Conservation (phyloP, 2,113 vertebrate genomes). For the Hippolais icterina region DNA sequence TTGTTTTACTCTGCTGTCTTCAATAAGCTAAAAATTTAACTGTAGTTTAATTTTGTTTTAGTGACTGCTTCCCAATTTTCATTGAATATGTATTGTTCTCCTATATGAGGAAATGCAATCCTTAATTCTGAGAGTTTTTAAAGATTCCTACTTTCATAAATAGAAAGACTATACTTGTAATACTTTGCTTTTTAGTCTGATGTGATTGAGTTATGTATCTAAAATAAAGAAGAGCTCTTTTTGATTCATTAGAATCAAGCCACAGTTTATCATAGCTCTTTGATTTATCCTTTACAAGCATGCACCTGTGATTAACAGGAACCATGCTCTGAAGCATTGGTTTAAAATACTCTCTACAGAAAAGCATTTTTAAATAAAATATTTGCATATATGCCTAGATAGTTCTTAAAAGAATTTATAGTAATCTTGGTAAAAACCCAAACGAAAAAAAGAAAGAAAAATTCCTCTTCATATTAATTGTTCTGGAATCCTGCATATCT, state of each 20-base stretch:
- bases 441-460: not conserved
- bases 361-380: not conserved
- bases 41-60: not conserved
- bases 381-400: not conserved
- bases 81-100: not conserved
- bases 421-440: not conserved
- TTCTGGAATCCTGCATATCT: not conserved
- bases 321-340: not conserved
- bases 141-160: not conserved
- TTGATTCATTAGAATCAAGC: not conserved
- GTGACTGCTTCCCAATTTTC: not conserved
- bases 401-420: not conserved
- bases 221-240: not conserved
- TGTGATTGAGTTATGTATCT: not conserved
- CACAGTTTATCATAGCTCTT: not conserved
- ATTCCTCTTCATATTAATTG: fast-evolving
- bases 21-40: not conserved
- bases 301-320: not conserved
- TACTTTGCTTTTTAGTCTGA: not conserved
- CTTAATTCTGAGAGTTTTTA: not conserved
- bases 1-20: not conserved
- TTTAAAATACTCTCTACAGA: not conserved
- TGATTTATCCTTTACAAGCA: not conserved
- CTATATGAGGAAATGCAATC: not conserved
- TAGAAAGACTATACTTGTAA: not conserved